Evolutionary conservation across 2,888 invertebrate species (phyloP), one percentile per base, ranked within the genome.

Genomic region (Cosmopolites sordidus): DNA sequence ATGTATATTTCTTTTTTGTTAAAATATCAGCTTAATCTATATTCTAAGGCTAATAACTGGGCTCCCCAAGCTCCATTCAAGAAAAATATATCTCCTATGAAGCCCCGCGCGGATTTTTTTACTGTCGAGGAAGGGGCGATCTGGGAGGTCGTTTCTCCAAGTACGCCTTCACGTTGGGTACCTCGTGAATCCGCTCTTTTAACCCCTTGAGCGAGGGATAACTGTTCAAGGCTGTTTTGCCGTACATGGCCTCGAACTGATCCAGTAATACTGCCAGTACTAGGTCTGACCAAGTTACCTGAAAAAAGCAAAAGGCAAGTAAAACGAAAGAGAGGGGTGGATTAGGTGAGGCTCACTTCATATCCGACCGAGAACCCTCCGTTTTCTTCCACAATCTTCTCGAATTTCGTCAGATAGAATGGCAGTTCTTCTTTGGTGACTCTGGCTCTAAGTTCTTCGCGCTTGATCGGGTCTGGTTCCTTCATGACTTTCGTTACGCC

Each of bases 271-370:
- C 80, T 16, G 81, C 78, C 61, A 81, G 78, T 1, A 78, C 77
- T 51, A 82, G 76, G 62, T 83, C 82, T 17, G 81, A 78, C 79
- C 81, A 82, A 44, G 82, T 81, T 39, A 82, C 72, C 80, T 82
- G 38, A 3, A 33, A 33, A 33, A 4, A n/a, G 11, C 11, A 9
- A 11, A n/a, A n/a, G 12, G 33, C 11, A n/a, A 4, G 4, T 12
- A 5, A 22, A 5, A 22, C 3, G 22, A 22, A 5, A n/a, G n/a
- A 3, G 22, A 22, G 22, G 4, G 22, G 22, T 22, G 22, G 8
- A 22, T 3, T 22, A 8, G 22, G 22, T 8, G 22, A 22, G 8
- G 11, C 52, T 51, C 69, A 81, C 81, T 49, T 70, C 73, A 18
- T 73, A 68, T 11, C 80, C 80, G n/a, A 81, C 79, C 6, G 79